Evolutionary conservation across 2,797 vertebrate species (phyloP).

Genomic region (Hypotaenidia okinawae): DNA sequence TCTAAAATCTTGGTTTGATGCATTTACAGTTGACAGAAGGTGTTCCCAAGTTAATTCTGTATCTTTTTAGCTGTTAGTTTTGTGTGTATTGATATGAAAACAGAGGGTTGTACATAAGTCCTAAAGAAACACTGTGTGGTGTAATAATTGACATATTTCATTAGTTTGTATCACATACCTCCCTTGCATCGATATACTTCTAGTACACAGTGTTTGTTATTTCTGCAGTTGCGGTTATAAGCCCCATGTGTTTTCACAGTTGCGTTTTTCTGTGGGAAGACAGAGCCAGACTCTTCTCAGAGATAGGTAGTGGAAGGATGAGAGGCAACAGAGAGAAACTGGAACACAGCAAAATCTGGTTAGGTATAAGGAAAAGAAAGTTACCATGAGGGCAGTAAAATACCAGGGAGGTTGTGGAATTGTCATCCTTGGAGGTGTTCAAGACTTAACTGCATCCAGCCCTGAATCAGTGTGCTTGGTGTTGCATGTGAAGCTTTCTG

Average conservation of each 20-base stretch:
- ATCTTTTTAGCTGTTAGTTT: not conserved
- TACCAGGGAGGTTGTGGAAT: not conserved
- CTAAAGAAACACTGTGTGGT: not conserved
- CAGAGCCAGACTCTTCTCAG: not conserved
- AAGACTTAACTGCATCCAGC: not conserved
- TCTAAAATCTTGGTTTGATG: not conserved
- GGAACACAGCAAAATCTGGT: not conserved
- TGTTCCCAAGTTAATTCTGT: not conserved
- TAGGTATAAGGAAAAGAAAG: not conserved
- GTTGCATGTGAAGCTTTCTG: too few species aligned
- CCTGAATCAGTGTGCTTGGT: not conserved
- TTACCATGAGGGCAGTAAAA: not conserved
- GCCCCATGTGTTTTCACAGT: not conserved
- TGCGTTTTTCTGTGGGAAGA: not conserved
- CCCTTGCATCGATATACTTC: not conserved
- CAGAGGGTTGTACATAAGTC: not conserved
- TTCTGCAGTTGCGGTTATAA: not conserved
- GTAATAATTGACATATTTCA: not conserved
- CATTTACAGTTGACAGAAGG: not conserved
- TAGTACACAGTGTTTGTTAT: not conserved
- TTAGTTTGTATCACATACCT: rapidly evolving
- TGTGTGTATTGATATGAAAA: not conserved
- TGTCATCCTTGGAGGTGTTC: not conserved
- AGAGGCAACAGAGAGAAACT: not conserved
- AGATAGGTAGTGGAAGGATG: not conserved